phyloP scores from a whole-genome alignment of 2,113 vertebrate genomes.

The Ophthalmotilapia sp. region DNA sequence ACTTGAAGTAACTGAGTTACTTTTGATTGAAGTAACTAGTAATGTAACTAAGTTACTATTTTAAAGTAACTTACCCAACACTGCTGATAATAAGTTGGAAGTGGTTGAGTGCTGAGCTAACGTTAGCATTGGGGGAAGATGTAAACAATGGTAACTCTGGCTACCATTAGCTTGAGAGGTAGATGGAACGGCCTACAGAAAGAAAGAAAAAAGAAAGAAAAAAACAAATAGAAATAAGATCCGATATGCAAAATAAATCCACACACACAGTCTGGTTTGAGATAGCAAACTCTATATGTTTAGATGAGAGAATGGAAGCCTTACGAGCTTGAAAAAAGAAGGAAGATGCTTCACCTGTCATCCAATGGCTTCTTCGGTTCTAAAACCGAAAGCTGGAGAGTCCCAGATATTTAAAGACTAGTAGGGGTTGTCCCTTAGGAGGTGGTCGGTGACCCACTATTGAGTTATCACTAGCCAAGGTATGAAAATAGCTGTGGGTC shows the following conservation, averaged over 20 bases:
- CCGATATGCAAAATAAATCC: not conserved
- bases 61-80: too few relatives aligned
- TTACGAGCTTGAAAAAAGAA: not conserved
- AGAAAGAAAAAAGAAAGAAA: not conserved
- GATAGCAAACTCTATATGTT: not conserved
- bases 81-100: not conserved
- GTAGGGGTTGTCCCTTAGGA: not conserved
- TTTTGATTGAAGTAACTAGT: too few relatives aligned
- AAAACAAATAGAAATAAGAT: not conserved
- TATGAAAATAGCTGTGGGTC: not conserved
- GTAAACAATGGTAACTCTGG: not conserved
- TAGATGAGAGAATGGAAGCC: not conserved
- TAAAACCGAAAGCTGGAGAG: not conserved
- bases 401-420: not conserved
- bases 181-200: not conserved
- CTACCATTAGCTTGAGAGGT: not conserved
- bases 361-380: not conserved
- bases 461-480: not conserved
- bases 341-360: not conserved
- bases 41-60: too few relatives aligned
- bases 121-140: not conserved
- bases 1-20: too few relatives aligned
- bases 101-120: not conserved
- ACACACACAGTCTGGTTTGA: not conserved
- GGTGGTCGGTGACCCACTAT: not conserved